Conservation (phyloP, 2,113 vertebrate species). For the Menidia beryllina region DNA sequence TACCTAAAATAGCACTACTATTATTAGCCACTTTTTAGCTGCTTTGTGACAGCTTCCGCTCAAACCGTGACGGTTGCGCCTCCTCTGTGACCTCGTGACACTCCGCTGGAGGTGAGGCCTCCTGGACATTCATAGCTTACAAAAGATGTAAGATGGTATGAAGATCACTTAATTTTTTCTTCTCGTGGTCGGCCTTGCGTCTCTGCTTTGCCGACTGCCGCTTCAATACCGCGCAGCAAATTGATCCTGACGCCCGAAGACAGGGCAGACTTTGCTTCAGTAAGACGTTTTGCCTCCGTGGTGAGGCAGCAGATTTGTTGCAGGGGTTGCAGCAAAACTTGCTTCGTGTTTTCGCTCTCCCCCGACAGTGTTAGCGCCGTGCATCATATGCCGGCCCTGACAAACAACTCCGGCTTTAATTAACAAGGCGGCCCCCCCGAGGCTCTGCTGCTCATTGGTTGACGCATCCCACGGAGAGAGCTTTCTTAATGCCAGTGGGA, state of each 20-base stretch:
- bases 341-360: slow-evolving; percentile 57
- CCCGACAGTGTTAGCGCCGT: slow-evolving; percentile 55
- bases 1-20: slow-evolving; percentile 9
- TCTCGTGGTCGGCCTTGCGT: neutral
- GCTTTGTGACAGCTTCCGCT: slow-evolving; percentile 24
- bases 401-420: slow-evolving; percentile 76
- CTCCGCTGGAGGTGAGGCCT: neutral
- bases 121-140: neutral
- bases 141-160: neutral
- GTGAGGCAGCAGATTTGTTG: slow-evolving; percentile 70
- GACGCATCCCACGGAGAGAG: slow-evolving; percentile 62
- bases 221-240: slow-evolving; percentile 39
- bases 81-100: neutral
- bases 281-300: slow-evolving; percentile 51
- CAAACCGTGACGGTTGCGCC: slow-evolving; percentile 6
- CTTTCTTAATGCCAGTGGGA: slow-evolving; percentile 72
- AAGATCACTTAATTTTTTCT: slow-evolving; percentile 9
- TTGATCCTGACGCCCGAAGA: slow-evolving; percentile 40
- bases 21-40: slow-evolving; percentile 32
- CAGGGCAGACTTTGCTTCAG: slow-evolving; percentile 31
- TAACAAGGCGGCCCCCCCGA: slow-evolving; percentile 67
- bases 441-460: slow-evolving; percentile 60
- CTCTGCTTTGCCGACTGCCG: slow-evolving; percentile 15
- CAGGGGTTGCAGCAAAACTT: slow-evolving; percentile 60
- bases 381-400: slow-evolving; percentile 66